Conservation (phyloP, 1,140 invertebrate species). For the Lanistes nyassanus region DNA sequence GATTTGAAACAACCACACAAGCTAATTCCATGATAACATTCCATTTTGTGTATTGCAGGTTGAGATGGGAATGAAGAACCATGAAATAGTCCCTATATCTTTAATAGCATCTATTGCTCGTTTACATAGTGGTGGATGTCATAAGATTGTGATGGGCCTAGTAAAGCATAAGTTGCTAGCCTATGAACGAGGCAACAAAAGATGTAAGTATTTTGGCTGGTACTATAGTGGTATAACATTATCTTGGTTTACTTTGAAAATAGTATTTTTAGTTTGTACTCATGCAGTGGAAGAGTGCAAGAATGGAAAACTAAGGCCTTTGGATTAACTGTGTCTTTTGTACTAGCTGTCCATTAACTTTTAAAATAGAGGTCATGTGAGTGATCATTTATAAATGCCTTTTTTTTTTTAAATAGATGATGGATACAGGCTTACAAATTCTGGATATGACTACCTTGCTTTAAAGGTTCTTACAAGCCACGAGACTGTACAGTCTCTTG, state of each 20-base stretch:
- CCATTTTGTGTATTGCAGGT: constrained; percentile 74
- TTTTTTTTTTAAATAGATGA: constrained; percentile 64
- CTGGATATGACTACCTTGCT: constrained; percentile 97
- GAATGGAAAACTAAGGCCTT: too few species aligned
- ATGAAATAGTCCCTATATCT: constrained; percentile 91
- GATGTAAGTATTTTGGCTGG: constrained; percentile 58
- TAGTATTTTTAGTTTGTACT: too few species aligned
- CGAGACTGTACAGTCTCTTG: constrained; percentile 85
- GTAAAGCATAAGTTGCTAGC: constrained; percentile 88
- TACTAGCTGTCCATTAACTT: too few species aligned
- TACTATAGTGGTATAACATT: too few species aligned
- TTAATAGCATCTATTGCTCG: constrained; percentile 94
- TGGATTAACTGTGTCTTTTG: too few species aligned
- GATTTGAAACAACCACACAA: too few species aligned
- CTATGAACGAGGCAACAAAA: constrained; percentile 86
- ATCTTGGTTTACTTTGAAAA: too few species aligned
- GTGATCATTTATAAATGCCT: background rate
- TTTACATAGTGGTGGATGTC: constrained; percentile 90
- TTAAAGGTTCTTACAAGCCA: constrained; percentile 86
- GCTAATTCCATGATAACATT: background rate
- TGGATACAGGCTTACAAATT: constrained; percentile 95
- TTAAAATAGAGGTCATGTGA: background rate
- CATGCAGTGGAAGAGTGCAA: too few species aligned
- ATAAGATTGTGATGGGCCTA: constrained; percentile 90
- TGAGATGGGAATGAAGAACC: constrained; percentile 99